A percentile compares a stretch with the other conserved stretches of the same genome.
phyloP scores from a whole-genome alignment of 1,140 invertebrate species.

The Drosophila quadrilineata region DNA sequence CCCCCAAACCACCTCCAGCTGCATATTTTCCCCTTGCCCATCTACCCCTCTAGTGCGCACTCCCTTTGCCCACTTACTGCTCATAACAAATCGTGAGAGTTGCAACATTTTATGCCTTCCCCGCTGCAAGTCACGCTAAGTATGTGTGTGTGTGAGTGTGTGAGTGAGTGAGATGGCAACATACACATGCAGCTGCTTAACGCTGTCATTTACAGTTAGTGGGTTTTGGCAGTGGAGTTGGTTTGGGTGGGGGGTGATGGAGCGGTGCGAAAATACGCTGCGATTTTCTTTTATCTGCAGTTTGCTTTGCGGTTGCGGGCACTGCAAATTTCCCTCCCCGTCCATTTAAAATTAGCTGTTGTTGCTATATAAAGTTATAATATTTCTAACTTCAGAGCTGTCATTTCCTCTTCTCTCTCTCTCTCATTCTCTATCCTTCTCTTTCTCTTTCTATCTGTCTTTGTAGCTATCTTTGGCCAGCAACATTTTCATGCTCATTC shows the following conservation, averaged over 20 bases:
- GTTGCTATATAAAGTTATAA: background rate
- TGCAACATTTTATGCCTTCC: too few species aligned
- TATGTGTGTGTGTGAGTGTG: too few species aligned
- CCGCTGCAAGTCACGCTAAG: too few species aligned
- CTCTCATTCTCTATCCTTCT: background rate
- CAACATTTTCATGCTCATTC: background rate
- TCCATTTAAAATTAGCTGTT: conserved; percentile 50
- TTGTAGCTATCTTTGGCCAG: background rate
- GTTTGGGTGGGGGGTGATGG: conserved; percentile 39
- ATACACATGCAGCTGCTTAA: too few species aligned
- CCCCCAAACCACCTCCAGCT: background rate
- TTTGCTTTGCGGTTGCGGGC: conserved; percentile 62
- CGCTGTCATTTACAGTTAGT: conserved; percentile 58
- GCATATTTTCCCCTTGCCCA: too few species aligned
- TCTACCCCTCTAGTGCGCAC: too few species aligned
- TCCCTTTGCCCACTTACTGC: background rate
- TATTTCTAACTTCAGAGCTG: conserved; percentile 9
- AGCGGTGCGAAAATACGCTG: too few species aligned
- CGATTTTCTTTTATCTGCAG: conserved; percentile 65
- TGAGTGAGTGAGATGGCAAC: too few species aligned
- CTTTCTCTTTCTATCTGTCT: background rate
- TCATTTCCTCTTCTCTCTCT: too few species aligned
- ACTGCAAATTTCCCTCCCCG: too few species aligned
- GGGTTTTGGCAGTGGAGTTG: conserved; percentile 2
- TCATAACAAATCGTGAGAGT: too few species aligned